These are phyloP conservation scores for Zhengitettix transpicula DNA, from an alignment of 2,888 invertebrate genomes.

Conservation along the genomic window DNA sequence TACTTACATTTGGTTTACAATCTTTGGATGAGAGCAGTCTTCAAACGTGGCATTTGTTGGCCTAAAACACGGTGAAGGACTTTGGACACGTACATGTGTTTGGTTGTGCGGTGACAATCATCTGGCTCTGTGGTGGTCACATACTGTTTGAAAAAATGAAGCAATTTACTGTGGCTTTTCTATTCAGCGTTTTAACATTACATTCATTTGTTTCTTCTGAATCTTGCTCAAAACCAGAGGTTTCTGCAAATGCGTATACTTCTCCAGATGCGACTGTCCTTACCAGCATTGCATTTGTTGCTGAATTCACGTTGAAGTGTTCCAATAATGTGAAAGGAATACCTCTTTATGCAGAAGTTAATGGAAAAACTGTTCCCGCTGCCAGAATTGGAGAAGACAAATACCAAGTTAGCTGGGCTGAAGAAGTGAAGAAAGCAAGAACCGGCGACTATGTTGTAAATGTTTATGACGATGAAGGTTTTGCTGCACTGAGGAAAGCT, in stretches of 20 bases:
- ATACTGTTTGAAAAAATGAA: no score
- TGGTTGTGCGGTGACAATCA: no score
- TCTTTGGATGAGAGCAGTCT: no score
- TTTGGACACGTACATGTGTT: no score
- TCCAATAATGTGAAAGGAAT: conserved; percentile 45
- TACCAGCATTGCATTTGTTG: conserved; percentile 76
- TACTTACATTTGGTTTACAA: no score
- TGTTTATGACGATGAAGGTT: conserved; percentile 85
- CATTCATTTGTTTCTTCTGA: conserved; percentile 10
- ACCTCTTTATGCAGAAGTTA: conserved; percentile 76
- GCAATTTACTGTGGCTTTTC: no score
- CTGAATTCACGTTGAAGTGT: conserved; percentile 78
- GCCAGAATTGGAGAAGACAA: conserved; percentile 56
- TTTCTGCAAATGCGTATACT: conserved; percentile 67
- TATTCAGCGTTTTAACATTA: background rate
- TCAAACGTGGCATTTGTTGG: no score
- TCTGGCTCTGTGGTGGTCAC: no score
- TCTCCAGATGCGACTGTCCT: conserved; percentile 86
- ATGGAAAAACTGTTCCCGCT: conserved; percentile 70
- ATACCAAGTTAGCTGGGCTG: conserved; percentile 91
- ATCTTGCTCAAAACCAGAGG: conserved; percentile 27
- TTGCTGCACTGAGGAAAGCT: conserved; percentile 69
- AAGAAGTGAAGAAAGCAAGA: conserved; percentile 66
- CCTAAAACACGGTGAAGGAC: no score
- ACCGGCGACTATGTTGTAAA: conserved; percentile 67